Base-by-base conservation (phyloP, 2,888 invertebrate genomes). In the Diaprepes abbreviatus region DNA sequence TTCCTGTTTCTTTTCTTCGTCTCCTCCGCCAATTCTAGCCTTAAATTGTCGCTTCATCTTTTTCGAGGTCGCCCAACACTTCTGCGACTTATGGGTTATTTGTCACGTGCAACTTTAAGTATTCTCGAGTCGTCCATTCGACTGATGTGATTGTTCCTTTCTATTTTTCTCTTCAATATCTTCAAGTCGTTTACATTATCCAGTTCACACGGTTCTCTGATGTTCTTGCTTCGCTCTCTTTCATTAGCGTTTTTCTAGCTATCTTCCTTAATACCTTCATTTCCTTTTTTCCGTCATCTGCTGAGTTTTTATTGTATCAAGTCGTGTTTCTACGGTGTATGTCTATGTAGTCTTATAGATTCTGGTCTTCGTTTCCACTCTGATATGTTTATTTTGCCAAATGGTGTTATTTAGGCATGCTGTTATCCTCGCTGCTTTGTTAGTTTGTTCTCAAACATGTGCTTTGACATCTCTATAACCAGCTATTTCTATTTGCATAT, bases 401-500 rank as follows among this genome's bases (percentile, higher is more conserved):
- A 43, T 43, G 4, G 14, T 43, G 2, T 16, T 12, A 43, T 43
- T 43, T 9, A 43, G 7, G 43, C 43, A 43, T 24, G 5, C n/a
- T 24, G 21, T 19, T n/a, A 19, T 28, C 12, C 38, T 52, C 4
- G 28, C 12, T n/a, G 50, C 50, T 28, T 52, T 52, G n/a, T 3
- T 52, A 7, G 28, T 28, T 16, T 52, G 50, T 4, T 52, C 31
- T 2, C 50, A 1, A 1, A 52, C 50, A 4, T 52, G 28, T 21
- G 24, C 19, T 19, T 55, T 17, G 12, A 55, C 38, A 14, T 55
- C 38, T 1, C 36, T 14, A 52, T 52, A 28, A 3, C 35, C 38
- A 1, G 36, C 9, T 35, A 57, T 33, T 14, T 55, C 55, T 31
- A 57, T 35, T n/a, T 17, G 36, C 3, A 57, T 16, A 33, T 57